A percentile compares a stretch with the other conserved stretches of the same genome.
These are phyloP conservation scores for Manis javanica DNA, from an alignment of 2,797 vertebrate species.

Conservation along the genomic window DNA sequence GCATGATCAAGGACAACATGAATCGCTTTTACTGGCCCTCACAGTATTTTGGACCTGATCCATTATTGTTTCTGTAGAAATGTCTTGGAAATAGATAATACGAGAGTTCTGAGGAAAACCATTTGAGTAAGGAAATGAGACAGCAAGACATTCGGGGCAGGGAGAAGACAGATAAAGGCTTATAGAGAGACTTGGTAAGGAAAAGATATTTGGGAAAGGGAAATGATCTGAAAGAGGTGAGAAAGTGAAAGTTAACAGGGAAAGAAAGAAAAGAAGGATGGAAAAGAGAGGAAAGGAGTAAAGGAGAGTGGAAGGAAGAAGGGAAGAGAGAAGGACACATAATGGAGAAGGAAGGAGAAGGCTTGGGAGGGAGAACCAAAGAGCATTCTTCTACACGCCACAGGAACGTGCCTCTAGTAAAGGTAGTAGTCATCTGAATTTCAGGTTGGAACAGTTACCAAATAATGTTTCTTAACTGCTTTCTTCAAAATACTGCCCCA, in stretches of 20 bases:
- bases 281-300: background rate
- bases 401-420: background rate
- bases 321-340: too few species aligned
- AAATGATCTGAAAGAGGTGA: background rate
- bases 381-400: background rate
- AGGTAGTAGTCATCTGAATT: background rate
- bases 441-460: background rate
- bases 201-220: background rate
- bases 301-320: background rate
- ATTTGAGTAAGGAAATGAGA: background rate
- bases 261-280: background rate
- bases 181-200: background rate
- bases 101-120: background rate
- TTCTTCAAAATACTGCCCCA: background rate
- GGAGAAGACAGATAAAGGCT: background rate
- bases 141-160: background rate
- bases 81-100: background rate
- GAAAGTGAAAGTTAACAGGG: background rate
- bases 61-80: background rate
- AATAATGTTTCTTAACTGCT: background rate
- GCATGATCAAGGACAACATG: background rate
- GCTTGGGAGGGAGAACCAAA: background rate
- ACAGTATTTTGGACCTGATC: background rate
- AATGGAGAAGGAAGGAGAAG: too few species aligned
- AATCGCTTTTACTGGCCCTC: background rate